Base-by-base conservation (phyloP, 2,797 vertebrate species). In the Arrhamphus sclerolepis region DNA sequence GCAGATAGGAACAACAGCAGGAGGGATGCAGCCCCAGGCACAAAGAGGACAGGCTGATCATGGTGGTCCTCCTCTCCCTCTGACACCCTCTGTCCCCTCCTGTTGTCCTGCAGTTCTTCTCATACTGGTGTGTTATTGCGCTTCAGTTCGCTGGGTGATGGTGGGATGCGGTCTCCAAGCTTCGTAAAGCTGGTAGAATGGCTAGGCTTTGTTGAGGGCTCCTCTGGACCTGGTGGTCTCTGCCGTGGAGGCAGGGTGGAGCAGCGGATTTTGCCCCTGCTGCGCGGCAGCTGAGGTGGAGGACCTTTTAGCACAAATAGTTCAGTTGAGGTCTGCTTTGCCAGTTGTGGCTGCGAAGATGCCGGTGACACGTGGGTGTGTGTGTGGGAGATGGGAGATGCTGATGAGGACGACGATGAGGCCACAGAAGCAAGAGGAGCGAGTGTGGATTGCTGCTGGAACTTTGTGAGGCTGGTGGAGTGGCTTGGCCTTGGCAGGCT, bases 151-250 rank as follows among this genome's bases (percentile, higher is more conserved):
- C 83, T 90, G 31, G 83, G 78, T 28, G 88, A 88, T 46, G 87
- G 89, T 14, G 87, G 77, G 43, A 86, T 62, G 46, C 53, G 68
- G 19, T 88, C 90, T 57, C 62, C 87, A 43, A 90, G 82, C 66
- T 89, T 78, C 11, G 80, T 83, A 26, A 91, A 92, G 78, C 87
- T 92, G 61, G 87, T 83, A 40, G 92, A 93, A 24, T 92, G 90
- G 68, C 89, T 92, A 26, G 89, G 73, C 78, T 78, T 91, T 59
- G 62, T 59, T 41, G 71, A 19, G 46, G 20, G 49, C 44, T 83
- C 84, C 46, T 84, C 86, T 0, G 81, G 56, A 46, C 71, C 78
- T 0, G 84, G 75, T 7, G 20, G 69, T 75, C 83, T 82, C 28
- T 87, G 85, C 65, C 85, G 86, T 10, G 91, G 52, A 56, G 92